Evolutionary conservation across 2,113 vertebrate species (phyloP).

Genomic region (Sceloporus undulatus): DNA sequence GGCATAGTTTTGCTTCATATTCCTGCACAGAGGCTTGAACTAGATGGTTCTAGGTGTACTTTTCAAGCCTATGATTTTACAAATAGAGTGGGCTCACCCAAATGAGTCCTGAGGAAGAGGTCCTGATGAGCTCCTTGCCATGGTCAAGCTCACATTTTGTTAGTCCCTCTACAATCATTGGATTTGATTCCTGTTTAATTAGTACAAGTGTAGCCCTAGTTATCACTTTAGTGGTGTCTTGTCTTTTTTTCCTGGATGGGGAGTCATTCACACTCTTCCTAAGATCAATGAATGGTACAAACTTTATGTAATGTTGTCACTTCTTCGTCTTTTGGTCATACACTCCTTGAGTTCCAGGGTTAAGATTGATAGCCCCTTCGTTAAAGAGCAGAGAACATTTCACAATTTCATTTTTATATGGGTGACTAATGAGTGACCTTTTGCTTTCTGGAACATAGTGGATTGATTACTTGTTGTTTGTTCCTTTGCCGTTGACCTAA

Average conservation of each 20-base stretch:
- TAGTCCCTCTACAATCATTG: too few species aligned
- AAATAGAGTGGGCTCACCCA: too few species aligned
- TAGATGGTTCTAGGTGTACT: too few species aligned
- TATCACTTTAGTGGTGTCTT: too few species aligned
- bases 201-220: too few species aligned
- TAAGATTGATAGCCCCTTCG: conserved; percentile 5
- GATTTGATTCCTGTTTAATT: too few species aligned
- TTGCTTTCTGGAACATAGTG: not conserved
- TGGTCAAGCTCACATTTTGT: too few species aligned
- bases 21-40: too few species aligned
- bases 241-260: not conserved
- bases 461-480: conserved; percentile 19
- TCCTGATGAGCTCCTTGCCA: too few species aligned
- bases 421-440: conserved; percentile 27
- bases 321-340: not conserved
- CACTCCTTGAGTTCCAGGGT: not conserved
- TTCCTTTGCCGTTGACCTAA: not conserved
- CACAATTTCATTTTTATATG: conserved; percentile 2
- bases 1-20: too few species aligned
- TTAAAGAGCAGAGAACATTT: not conserved
- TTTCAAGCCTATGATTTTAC: too few species aligned
- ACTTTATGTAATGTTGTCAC: not conserved
- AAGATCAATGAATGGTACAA: not conserved
- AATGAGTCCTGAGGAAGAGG: too few species aligned
- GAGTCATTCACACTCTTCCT: not conserved